Evolutionary conservation across 2,888 invertebrate genomes (phyloP).

Genomic region (Phyto melanocephala): DNA sequence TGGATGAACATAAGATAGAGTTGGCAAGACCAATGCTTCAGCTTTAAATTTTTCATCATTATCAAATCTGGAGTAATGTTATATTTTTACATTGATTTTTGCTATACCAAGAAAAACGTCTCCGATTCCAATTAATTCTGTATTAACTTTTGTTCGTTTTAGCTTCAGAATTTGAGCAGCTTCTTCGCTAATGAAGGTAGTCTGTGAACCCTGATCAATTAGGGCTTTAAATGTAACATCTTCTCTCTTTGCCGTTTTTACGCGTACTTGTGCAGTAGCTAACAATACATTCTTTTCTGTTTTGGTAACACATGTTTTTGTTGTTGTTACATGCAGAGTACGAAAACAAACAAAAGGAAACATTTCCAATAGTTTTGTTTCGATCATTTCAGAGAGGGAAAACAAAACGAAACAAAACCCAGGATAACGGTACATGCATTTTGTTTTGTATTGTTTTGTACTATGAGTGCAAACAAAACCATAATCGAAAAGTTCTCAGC

Average conservation of each 20-base stretch:
- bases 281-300: conserved; percentile 10
- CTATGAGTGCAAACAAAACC: too few relatives aligned
- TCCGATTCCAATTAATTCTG: conserved; percentile 44
- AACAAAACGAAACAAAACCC: too few relatives aligned
- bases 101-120: conserved; percentile 33
- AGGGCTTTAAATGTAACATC: conserved; percentile 39
- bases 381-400: too few relatives aligned
- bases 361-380: too few relatives aligned
- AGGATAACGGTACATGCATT: too few relatives aligned
- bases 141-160: conserved; percentile 19
- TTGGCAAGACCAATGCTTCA: conserved; percentile 35
- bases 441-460: too few relatives aligned
- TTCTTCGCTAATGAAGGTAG: conserved; percentile 49
- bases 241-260: conserved; percentile 43
- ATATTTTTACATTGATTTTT: conserved; percentile 34
- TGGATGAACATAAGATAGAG: conserved; percentile 22
- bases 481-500: too few relatives aligned
- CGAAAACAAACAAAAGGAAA: too few relatives aligned
- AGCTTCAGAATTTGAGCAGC: conserved; percentile 38
- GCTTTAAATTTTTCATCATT: conserved; percentile 24
- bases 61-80: conserved; percentile 37
- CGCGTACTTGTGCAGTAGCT: conserved; percentile 39
- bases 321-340: neutral
- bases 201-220: conserved; percentile 52
- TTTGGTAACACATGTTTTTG: neutral